Evolutionary conservation across 2,797 vertebrate species (phyloP).

Genomic region (Hephaestus fuliginosus): DNA sequence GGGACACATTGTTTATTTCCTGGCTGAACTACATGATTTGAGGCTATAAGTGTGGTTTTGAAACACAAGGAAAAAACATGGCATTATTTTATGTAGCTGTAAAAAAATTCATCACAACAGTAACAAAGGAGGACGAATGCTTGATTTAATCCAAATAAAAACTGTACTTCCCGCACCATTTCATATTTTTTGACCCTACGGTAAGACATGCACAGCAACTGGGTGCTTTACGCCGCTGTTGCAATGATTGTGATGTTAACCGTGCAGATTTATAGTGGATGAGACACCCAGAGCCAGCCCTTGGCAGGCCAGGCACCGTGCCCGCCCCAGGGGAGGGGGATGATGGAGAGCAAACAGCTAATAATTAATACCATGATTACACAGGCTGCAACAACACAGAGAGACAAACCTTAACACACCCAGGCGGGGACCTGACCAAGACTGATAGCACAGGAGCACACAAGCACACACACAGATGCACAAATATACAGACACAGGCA

Average conservation of each 20-base stretch:
- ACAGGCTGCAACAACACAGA: conserved; percentile 84
- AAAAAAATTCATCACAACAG: conserved; percentile 1
- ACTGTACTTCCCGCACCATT: not conserved
- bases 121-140: not conserved
- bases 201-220: conserved; percentile 17
- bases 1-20: conserved; percentile 76
- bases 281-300: conserved; percentile 78
- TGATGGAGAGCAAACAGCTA: conserved; percentile 89
- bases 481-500: conserved; percentile 49
- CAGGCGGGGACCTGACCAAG: conserved; percentile 83
- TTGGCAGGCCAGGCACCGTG: conserved; percentile 78
- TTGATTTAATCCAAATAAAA: not conserved
- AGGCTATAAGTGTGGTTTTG: conserved; percentile 40
- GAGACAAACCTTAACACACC: conserved; percentile 80
- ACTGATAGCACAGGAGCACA: conserved; percentile 80
- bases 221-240: conserved; percentile 35
- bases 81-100: conserved; percentile 18
- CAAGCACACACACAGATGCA: conserved; percentile 69
- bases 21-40: conserved; percentile 66
- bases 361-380: conserved; percentile 89
- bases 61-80: conserved; percentile 24
- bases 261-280: conserved; percentile 80
- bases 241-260: conserved; percentile 72
- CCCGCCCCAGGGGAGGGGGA: conserved; percentile 79
- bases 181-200: conserved; percentile 1